These are phyloP conservation scores for Pemphredon lugubris DNA, from an alignment of 2,888 invertebrate genomes.

Conservation along the genomic window DNA sequence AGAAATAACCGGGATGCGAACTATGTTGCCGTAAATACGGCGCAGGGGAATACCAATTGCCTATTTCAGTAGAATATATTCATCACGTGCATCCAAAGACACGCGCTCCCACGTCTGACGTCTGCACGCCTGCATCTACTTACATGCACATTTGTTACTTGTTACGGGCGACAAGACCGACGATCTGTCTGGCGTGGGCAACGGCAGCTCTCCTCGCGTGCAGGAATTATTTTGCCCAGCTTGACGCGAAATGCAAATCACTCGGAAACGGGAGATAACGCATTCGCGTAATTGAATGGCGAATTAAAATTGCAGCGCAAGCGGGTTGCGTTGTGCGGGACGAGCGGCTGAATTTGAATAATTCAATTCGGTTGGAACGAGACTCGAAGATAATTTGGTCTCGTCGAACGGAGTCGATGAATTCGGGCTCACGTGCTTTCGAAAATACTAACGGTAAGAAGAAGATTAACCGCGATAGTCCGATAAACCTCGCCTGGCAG, in stretches of 20 bases:
- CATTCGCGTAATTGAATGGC: slow-evolving; percentile 27
- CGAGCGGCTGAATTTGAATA: too few relatives aligned
- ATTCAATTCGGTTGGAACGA: too few relatives aligned
- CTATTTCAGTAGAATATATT: slow-evolving; percentile 38
- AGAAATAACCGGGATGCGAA: slow-evolving; percentile 15
- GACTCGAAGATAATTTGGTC: too few relatives aligned
- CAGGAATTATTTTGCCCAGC: slow-evolving; percentile 38
- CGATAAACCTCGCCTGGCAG: slow-evolving; percentile 16
- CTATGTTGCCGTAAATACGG: slow-evolving; percentile 27
- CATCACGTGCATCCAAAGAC: slow-evolving; percentile 45
- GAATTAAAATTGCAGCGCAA: slow-evolving; percentile 23
- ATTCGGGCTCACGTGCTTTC: background rate
- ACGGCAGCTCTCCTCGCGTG: slow-evolving; percentile 33
- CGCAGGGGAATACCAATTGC: slow-evolving; percentile 19
- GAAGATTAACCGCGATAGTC: slow-evolving; percentile 29
- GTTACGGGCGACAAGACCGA: slow-evolving; percentile 52
- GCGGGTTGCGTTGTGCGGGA: too few relatives aligned
- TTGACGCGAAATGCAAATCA: slow-evolving; percentile 44
- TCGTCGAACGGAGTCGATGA: too few relatives aligned
- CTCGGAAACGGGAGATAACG: slow-evolving; percentile 19
- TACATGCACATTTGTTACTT: slow-evolving; percentile 55
- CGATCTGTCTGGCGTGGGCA: slow-evolving; percentile 57
- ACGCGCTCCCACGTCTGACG: slow-evolving; percentile 45
- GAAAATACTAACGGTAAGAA: background rate
- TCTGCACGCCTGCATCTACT: slow-evolving; percentile 57